phyloP scores from a whole-genome alignment of 1,140 invertebrate genomes.

The Drosophila aff. region DNA sequence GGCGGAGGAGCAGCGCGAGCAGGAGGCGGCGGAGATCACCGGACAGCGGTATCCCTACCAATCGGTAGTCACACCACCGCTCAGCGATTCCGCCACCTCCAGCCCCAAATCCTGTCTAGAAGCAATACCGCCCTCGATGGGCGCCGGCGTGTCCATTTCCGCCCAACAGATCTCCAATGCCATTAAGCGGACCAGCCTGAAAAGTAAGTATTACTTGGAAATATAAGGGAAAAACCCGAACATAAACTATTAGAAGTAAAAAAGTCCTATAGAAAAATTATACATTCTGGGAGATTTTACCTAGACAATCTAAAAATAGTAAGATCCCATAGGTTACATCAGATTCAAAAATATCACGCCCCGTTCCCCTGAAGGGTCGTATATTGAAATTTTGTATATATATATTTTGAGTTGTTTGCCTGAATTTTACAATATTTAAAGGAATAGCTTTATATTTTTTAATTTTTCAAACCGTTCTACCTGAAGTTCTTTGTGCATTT shows the following conservation, averaged over 20 bases:
- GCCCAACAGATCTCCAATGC: constrained; percentile 3
- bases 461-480: background rate
- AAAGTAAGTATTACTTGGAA: constrained; percentile 41
- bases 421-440: background rate
- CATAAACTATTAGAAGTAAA: too few relatives aligned
- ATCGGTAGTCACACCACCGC: background rate
- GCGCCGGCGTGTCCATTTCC: constrained; percentile 33
- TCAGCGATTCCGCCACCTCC: constrained; percentile 17
- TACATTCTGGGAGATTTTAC: background rate
- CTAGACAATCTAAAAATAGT: background rate
- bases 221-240: background rate
- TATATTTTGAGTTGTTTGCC: background rate
- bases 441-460: background rate
- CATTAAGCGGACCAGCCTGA: constrained; percentile 22
- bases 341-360: background rate
- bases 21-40: constrained; percentile 9
- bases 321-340: background rate
- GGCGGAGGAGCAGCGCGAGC: constrained; percentile 2
- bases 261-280: too few relatives aligned
- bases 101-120: constrained; percentile 9
- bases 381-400: background rate
- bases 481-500: too few relatives aligned
- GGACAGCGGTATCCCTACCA: constrained; percentile 8
- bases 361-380: background rate
- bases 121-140: constrained; percentile 16